These are phyloP conservation scores for Caenorhabditis briggsae DNA, from an alignment of 1,140 invertebrate species.

Conservation along the genomic window DNA sequence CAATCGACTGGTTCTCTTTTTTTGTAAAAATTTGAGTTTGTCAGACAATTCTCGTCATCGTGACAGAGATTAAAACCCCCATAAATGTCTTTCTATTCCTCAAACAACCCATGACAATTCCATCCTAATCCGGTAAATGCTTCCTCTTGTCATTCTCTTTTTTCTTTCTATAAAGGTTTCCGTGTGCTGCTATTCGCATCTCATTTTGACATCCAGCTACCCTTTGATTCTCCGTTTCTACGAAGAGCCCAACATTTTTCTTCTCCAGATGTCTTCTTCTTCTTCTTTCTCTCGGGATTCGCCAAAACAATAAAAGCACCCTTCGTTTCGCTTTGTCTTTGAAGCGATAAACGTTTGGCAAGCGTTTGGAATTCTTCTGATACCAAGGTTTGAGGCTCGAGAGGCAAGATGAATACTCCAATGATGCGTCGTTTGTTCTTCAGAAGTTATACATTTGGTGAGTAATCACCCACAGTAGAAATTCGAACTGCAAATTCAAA, in stretches of 20 bases:
- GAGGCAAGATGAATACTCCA: neutral
- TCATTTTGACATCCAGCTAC: neutral
- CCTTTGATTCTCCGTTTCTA: neutral
- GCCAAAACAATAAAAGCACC: constrained; percentile 16
- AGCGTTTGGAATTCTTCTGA: neutral
- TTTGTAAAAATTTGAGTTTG: neutral
- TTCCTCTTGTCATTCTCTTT: constrained; percentile 36
- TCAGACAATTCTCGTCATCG: neutral
- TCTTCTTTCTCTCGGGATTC: constrained; percentile 40
- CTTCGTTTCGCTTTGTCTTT: neutral
- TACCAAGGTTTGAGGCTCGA: neutral
- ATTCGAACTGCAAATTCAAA: too few relatives aligned
- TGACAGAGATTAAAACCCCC: constrained; percentile 30
- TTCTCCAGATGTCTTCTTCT: constrained; percentile 30
- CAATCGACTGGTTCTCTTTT: neutral
- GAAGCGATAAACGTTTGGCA: neutral
- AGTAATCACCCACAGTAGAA: neutral
- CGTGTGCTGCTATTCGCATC: neutral
- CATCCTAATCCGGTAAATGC: constrained; percentile 36
- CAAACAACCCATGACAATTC: constrained; percentile 12
- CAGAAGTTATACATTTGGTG: constrained; percentile 36
- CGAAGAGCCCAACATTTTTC: neutral
- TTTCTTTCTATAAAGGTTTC: neutral
- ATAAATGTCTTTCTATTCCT: constrained; percentile 2
- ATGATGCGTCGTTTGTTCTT: neutral